phyloP scores from a whole-genome alignment of 2,113 vertebrate species.

The Lepus timidus region DNA sequence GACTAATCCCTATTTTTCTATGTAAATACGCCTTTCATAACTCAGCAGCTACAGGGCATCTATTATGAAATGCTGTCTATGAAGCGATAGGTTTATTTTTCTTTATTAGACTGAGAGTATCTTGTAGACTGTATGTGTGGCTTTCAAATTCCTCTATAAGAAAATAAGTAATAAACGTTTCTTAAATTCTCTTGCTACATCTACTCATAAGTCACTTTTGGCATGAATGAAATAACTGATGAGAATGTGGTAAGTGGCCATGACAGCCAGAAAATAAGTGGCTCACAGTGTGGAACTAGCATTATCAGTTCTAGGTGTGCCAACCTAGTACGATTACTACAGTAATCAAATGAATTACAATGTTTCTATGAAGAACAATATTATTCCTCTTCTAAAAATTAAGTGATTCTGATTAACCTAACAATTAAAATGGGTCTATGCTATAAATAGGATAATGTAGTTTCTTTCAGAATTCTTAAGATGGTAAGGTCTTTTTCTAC shows the following conservation, averaged over 20 bases:
- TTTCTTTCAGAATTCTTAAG: slow-evolving; percentile 28
- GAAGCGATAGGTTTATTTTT: slow-evolving; percentile 43
- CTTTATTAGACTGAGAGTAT: neutral
- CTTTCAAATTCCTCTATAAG: slow-evolving; percentile 3
- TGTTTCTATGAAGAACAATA: slow-evolving; percentile 16
- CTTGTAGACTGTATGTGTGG: neutral
- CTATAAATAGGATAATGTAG: neutral
- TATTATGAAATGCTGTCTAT: slow-evolving; percentile 30
- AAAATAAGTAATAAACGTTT: slow-evolving; percentile 15
- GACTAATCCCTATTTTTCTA: neutral
- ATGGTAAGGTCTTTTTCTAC: neutral
- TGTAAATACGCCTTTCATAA: neutral
- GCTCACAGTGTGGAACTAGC: neutral
- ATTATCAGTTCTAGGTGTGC: neutral
- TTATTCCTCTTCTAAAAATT: neutral
- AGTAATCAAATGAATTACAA: slow-evolving; percentile 6
- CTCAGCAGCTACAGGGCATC: neutral
- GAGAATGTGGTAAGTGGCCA: neutral
- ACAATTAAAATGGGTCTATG: slow-evolving; percentile 15
- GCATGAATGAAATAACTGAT: neutral
- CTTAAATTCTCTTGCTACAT: neutral
- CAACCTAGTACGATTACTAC: neutral
- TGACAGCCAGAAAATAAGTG: neutral
- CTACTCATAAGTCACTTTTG: neutral
- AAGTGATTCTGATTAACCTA: slow-evolving; percentile 20